Conservation (phyloP, 2,113 vertebrate genomes). For the Silurus meridionalis region DNA sequence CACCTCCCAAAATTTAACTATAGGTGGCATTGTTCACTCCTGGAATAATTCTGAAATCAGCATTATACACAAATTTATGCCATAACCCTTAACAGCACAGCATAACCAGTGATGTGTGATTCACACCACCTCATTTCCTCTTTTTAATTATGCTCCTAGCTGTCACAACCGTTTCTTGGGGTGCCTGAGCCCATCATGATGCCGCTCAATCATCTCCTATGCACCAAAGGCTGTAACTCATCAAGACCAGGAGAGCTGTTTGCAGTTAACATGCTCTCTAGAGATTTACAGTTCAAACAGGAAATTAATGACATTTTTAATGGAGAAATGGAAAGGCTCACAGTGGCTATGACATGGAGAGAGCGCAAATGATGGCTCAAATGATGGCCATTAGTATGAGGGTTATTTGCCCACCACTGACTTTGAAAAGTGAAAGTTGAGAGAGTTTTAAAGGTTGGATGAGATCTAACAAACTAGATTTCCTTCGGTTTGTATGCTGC, state of each 20-base stretch:
- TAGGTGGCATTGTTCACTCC: constrained; percentile 48
- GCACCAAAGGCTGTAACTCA: constrained; percentile 52
- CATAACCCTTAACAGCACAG: neutral
- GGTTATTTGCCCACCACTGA: constrained; percentile 42
- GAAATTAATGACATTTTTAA: constrained; percentile 68
- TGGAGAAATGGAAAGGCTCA: constrained; percentile 59
- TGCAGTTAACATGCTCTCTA: constrained; percentile 53
- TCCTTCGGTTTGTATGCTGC: neutral
- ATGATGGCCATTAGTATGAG: constrained; percentile 60
- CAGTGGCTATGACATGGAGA: constrained; percentile 59
- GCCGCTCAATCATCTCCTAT: constrained; percentile 47
- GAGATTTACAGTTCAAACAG: constrained; percentile 68
- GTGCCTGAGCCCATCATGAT: constrained; percentile 36
- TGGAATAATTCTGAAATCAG: constrained; percentile 16
- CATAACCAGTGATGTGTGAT: constrained; percentile 9
- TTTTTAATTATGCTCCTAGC: constrained; percentile 21
- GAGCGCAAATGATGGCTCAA: constrained; percentile 64
- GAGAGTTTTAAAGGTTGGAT: constrained; percentile 23
- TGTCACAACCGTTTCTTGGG: constrained; percentile 47
- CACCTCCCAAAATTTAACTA: constrained; percentile 5
- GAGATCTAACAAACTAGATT: neutral
- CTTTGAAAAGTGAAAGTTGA: constrained; percentile 48
- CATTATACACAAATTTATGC: neutral
- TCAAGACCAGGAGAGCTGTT: constrained; percentile 36
- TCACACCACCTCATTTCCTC: constrained; percentile 12